These are phyloP conservation scores for Deroplatys truncata DNA, from an alignment of 2,888 invertebrate genomes.

Conservation along the genomic window DNA sequence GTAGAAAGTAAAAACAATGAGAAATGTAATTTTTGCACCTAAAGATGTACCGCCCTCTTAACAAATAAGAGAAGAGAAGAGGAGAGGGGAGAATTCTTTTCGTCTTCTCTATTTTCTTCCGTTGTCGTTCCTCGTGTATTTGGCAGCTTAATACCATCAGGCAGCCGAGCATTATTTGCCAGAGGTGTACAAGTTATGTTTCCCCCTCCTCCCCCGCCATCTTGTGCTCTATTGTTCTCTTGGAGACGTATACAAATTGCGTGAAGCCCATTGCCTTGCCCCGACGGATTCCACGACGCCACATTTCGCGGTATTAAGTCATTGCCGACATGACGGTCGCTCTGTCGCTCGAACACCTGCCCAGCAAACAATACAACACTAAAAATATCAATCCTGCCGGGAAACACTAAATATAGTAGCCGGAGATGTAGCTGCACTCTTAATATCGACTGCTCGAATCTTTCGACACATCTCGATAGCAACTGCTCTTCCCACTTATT, in stretches of 20 bases:
- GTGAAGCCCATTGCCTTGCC: not conserved
- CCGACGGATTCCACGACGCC: constrained; percentile 16
- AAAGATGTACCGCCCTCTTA: no score
- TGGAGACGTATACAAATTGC: not conserved
- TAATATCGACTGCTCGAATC: not conserved
- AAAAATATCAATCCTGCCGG: not conserved
- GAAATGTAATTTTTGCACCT: no score
- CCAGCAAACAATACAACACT: not conserved
- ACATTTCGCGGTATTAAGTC: constrained; percentile 24
- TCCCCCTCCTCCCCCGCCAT: not conserved
- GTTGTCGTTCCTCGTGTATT: no score
- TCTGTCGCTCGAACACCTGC: not conserved
- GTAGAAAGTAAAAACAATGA: no score
- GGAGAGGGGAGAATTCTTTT: no score
- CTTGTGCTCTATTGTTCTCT: not conserved
- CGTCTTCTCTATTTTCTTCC: no score
- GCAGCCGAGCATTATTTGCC: not conserved
- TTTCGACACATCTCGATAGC: not conserved
- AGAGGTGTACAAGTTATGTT: not conserved
- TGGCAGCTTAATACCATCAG: no score
- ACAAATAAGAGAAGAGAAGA: no score
- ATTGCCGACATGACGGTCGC: constrained; percentile 5
- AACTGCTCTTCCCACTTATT: not conserved
- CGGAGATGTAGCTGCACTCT: not conserved
- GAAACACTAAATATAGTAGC: not conserved